Conservation (phyloP, 2,113 vertebrate species). For the Choloepus hoffmanni region DNA sequence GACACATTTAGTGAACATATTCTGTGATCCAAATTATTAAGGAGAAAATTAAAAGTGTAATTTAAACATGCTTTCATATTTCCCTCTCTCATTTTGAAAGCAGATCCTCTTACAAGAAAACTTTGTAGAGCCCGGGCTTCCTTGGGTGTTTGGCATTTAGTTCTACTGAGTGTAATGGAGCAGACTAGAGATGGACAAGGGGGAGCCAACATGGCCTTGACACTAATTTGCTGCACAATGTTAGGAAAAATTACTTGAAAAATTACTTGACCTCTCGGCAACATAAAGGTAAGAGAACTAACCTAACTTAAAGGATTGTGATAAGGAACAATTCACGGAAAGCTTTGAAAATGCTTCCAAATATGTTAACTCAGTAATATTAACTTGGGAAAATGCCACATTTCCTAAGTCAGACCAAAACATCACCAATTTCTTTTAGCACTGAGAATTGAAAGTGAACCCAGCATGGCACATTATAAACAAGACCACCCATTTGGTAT, state of each 20-base stretch:
- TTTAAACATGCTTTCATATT: conserved; percentile 40
- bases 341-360: conserved; percentile 61
- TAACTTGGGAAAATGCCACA: conserved; percentile 2
- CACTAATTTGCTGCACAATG: conserved; percentile 48
- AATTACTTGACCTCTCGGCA: conserved; percentile 60
- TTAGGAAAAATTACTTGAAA: conserved; percentile 71
- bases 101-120: conserved; percentile 24
- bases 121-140: background rate
- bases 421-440: background rate
- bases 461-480: background rate
- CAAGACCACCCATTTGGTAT: background rate
- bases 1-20: conserved; percentile 49
- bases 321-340: conserved; percentile 49
- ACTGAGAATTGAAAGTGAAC: conserved; percentile 34
- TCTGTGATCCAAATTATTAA: conserved; percentile 55
- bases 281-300: conserved; percentile 58
- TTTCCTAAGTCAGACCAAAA: conserved; percentile 59
- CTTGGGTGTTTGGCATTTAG: background rate
- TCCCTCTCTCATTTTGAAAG: conserved; percentile 41
- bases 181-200: background rate
- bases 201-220: conserved; percentile 27
- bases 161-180: background rate
- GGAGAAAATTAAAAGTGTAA: conserved; percentile 64
- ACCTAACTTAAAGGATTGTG: conserved; percentile 26
- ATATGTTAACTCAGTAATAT: conserved; percentile 31